These are phyloP conservation scores for Dromas ardeola DNA, from an alignment of 2,113 vertebrate genomes.

Conservation along the genomic window DNA sequence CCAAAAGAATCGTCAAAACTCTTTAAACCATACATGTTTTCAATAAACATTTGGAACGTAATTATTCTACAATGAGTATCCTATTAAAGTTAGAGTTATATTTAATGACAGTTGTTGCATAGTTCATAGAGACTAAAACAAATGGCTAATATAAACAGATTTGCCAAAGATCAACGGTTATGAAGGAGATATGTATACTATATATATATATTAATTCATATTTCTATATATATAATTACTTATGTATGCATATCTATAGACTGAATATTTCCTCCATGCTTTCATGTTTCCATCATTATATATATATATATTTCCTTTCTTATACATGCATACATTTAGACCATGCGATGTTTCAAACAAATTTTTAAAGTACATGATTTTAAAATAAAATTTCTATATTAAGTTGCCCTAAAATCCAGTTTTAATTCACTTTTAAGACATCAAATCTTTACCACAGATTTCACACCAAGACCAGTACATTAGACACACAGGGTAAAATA, in stretches of 20 bases:
- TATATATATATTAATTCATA: neutral
- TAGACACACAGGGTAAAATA: neutral
- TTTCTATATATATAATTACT: neutral
- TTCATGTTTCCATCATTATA: neutral
- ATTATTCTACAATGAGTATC: conserved; percentile 7
- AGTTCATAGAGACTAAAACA: neutral
- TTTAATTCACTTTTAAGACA: neutral
- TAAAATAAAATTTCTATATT: neutral
- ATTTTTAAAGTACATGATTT: neutral
- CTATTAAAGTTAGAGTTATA: neutral
- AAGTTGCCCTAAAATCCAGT: neutral
- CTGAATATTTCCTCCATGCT: neutral
- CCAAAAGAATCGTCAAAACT: neutral
- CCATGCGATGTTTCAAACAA: neutral
- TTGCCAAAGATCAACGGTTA: neutral
- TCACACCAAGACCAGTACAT: neutral
- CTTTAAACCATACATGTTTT: neutral
- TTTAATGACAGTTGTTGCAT: neutral
- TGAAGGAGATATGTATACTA: neutral
- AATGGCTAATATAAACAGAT: neutral
- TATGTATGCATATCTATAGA: neutral
- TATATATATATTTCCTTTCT: neutral
- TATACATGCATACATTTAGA: neutral
- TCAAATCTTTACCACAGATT: neutral
- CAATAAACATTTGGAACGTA: conserved; percentile 44